Percentiles rank a stretch among this genome's conserved stretches.
phyloP scores from a whole-genome alignment of 35 echinoderm and acorn worm species.

The Holothuria glaberrima region DNA sequence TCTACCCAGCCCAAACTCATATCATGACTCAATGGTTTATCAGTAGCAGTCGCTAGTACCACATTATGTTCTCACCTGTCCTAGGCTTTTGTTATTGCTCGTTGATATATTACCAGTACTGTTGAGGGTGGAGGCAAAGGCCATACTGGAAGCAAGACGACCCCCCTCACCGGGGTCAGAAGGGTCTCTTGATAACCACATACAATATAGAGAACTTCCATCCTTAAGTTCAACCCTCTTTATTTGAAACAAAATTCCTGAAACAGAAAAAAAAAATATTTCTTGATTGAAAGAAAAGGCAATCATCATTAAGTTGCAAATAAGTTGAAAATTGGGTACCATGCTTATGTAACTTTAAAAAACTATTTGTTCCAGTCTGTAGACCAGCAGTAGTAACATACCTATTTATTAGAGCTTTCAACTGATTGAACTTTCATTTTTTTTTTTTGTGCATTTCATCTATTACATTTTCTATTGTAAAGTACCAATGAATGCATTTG shows the following conservation, averaged over 20 bases:
- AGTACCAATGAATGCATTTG: too few species aligned
- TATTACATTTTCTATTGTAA: too few species aligned
- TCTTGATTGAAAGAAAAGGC: background rate
- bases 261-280: slow-evolving; percentile 12
- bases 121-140: slow-evolving; percentile 82
- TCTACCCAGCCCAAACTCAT: too few species aligned
- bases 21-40: too few species aligned
- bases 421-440: too few species aligned
- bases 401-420: too few species aligned
- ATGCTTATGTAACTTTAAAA: too few species aligned
- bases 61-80: slow-evolving; percentile 66
- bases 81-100: slow-evolving; percentile 65
- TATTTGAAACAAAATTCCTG: slow-evolving; percentile 92
- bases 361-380: too few species aligned
- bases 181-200: slow-evolving; percentile 95
- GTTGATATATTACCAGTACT: slow-evolving; percentile 82
- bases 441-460: too few species aligned
- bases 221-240: slow-evolving; percentile 81
- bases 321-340: too few species aligned
- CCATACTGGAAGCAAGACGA: slow-evolving; percentile 60
- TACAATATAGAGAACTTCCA: slow-evolving; percentile 76
- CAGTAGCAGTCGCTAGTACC: too few species aligned
- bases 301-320: background rate
- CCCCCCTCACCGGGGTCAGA: slow-evolving; percentile 83
- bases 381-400: too few species aligned